Conservation (phyloP, 1,140 invertebrate species). For the Drosophila jambulina region DNA sequence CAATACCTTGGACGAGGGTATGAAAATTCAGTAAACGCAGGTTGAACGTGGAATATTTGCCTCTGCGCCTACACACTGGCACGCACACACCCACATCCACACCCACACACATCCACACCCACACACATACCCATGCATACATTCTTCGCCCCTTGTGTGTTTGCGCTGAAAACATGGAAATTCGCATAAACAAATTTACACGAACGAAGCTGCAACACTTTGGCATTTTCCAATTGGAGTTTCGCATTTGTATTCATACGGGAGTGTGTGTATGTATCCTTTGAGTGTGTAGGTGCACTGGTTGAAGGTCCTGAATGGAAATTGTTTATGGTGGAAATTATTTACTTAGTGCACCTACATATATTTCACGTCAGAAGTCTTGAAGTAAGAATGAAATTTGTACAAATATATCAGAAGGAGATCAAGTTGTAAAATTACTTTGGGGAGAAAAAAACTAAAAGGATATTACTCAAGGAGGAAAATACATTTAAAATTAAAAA, state of each 20-base stretch:
- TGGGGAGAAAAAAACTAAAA: background rate
- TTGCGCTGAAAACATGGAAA: conserved; percentile 50
- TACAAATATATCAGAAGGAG: conserved; percentile 4
- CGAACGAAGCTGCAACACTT: conserved; percentile 70
- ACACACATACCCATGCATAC: conserved; percentile 3
- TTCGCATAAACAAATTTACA: conserved; percentile 78
- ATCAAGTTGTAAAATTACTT: conserved; percentile 20
- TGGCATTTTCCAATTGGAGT: conserved; percentile 67
- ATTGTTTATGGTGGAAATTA: conserved; percentile 36
- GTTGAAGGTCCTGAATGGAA: conserved; percentile 33
- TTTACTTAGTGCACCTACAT: conserved; percentile 24
- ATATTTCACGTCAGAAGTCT: conserved; percentile 5
- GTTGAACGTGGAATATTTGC: conserved; percentile 52
- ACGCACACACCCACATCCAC: conserved; percentile 14
- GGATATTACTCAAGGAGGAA: background rate
- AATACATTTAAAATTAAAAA: background rate
- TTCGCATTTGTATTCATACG: conserved; percentile 24
- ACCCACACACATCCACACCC: background rate
- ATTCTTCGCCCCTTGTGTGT: conserved; percentile 1
- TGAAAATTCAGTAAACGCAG: conserved; percentile 43
- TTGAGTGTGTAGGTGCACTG: conserved; percentile 1
- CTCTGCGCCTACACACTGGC: conserved; percentile 23
- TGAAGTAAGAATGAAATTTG: background rate
- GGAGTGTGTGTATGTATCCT: conserved; percentile 15
- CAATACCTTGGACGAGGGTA: conserved; percentile 25